Evolutionary conservation across 53 echinoderm and acorn worm species (phyloP), one percentile per base, ranked within the genome.

Genomic region (Hippasteria phrygiana): DNA sequence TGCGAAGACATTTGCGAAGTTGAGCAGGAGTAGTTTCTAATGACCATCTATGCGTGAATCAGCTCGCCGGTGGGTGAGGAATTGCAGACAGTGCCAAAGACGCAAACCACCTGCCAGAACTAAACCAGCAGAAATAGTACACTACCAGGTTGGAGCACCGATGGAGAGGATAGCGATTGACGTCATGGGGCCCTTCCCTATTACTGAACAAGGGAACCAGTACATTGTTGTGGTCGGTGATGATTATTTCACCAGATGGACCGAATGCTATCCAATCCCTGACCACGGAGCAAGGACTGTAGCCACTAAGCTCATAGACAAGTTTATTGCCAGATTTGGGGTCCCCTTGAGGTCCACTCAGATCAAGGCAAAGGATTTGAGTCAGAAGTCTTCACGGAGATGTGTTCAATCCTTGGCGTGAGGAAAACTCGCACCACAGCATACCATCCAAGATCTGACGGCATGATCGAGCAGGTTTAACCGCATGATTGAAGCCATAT

Each of bases 211-310:
- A n/a, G n/a, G n/a, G n/a, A n/a, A n/a, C n/a, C n/a, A n/a, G n/a
- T n/a, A n/a, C 59, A 53, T 63, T 16, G 39, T 80, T 12, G 80
- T 80, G 39, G 80, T 80, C 18, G 63, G 59, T 33, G 80, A n/a
- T n/a, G n/a, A 80, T 62, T 80, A 80, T 29, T 80, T 80, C 55
- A 75, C 75, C 14, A 75, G 50, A 31, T 75, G 75, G 75, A 75
- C 75, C 1, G 75, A 75, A 28, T 75, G 63, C 31, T 80, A 80
- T 32, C 13, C 75, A 46, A 31, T 75, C 29, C 75, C 75, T 12
- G 71, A 75, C 43, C 75, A 75, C 46, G 50, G 4, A 14, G 27
- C 75, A 16, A 45, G 28, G 45, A 75, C 75, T 11, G 51, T 75
- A 14, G 48, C 51, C 6, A 47, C 75, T 31, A 75, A 75, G 29